Percentiles rank a stretch among this genome's conserved stretches.
These are phyloP conservation scores for Campaea margaritaria DNA, from an alignment of 2,888 invertebrate genomes.

Conservation along the genomic window DNA sequence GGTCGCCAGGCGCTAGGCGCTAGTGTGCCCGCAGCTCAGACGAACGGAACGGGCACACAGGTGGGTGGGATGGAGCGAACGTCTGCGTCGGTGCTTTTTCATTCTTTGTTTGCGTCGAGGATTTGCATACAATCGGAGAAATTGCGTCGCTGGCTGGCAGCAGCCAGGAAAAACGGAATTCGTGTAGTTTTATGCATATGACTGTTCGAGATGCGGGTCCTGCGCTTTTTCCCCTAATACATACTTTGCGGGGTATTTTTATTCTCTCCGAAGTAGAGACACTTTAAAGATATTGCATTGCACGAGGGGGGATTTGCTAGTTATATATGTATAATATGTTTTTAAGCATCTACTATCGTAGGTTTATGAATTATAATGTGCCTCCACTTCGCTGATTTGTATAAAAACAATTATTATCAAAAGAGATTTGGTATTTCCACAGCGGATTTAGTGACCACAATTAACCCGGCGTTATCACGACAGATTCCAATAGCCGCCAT, in stretches of 20 bases:
- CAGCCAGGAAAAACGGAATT: slow-evolving; percentile 68
- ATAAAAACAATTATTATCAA: neutral
- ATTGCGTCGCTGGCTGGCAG: slow-evolving; percentile 75
- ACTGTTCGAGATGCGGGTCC: slow-evolving; percentile 56
- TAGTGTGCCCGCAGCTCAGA: slow-evolving; percentile 64
- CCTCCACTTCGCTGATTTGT: neutral
- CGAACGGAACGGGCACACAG: slow-evolving; percentile 62
- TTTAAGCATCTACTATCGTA: neutral
- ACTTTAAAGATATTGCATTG: slow-evolving; percentile 21
- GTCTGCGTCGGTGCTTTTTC: slow-evolving; percentile 78
- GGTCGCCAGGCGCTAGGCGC: slow-evolving; percentile 48
- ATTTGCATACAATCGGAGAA: slow-evolving; percentile 84
- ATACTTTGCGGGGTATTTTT: slow-evolving; percentile 25
- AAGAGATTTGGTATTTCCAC: slow-evolving; percentile 4
- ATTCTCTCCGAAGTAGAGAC: slow-evolving; percentile 30
- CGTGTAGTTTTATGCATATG: slow-evolving; percentile 71
- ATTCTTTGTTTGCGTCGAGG: slow-evolving; percentile 80
- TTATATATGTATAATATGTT: no score
- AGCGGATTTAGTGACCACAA: slow-evolving; percentile 12
- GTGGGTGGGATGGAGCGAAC: slow-evolving; percentile 71
- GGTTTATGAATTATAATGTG: no score
- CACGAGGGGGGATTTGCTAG: neutral
- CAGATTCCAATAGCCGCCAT: slow-evolving; percentile 26
- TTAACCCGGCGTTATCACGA: slow-evolving; percentile 14
- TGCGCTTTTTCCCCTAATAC: slow-evolving; percentile 51